These are phyloP conservation scores for Gallinago solitaria DNA, from an alignment of 2,797 vertebrate genomes.

Conservation along the genomic window DNA sequence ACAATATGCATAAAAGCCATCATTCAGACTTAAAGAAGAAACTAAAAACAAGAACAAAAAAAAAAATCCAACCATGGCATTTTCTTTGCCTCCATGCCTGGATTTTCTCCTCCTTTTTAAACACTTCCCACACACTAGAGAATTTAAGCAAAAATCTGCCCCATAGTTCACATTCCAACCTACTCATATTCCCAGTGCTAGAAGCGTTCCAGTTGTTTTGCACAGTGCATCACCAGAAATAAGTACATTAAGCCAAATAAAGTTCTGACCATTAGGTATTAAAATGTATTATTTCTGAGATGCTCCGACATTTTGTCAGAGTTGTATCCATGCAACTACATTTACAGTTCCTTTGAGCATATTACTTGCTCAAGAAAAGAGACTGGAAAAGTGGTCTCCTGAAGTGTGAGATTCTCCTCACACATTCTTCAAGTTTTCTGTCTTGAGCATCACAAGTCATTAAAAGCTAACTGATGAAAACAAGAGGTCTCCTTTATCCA, in stretches of 20 bases:
- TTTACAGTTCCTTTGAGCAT: neutral
- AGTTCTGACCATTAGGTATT: neutral
- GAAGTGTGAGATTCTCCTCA: neutral
- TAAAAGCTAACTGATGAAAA: neutral
- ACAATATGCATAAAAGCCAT: neutral
- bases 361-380: neutral
- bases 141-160: constrained; percentile 23
- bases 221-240: neutral
- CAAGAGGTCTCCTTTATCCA: neutral
- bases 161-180: constrained; percentile 25
- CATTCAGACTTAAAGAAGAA: neutral
- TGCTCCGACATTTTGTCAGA: neutral
- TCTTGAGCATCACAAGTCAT: neutral
- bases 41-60: neutral
- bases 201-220: neutral
- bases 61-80: neutral
- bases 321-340: neutral
- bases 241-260: neutral
- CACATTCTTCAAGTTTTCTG: neutral
- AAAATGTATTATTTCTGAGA: neutral
- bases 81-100: neutral
- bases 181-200: neutral
- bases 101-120: neutral
- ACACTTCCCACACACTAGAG: neutral
- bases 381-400: neutral